These are phyloP conservation scores for Auanema sp. DNA, from an alignment of 2,888 invertebrate genomes.

Conservation along the genomic window DNA sequence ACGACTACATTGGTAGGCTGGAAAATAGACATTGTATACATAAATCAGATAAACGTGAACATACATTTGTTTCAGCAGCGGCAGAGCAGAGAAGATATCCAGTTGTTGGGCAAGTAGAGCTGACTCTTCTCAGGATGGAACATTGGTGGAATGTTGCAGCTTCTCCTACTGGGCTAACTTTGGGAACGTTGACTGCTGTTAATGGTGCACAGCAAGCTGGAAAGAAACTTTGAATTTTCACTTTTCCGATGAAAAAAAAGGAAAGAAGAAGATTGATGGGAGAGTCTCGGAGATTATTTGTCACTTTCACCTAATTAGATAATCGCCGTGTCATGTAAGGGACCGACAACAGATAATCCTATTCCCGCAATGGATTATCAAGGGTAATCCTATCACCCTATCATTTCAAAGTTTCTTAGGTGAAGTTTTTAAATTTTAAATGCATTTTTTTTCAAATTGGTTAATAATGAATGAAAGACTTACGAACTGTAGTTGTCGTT, in stretches of 20 bases:
- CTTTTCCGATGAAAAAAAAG: no score
- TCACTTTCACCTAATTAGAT: no score
- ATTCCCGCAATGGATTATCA: no score
- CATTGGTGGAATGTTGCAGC: constrained; percentile 14
- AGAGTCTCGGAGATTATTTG: no score
- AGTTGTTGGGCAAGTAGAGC: constrained; percentile 16
- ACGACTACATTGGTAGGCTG: constrained; percentile 16
- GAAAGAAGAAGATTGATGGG: no score
- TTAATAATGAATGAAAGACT: no score
- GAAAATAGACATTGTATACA: neutral
- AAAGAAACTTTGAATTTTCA: neutral
- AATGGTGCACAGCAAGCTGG: constrained; percentile 18
- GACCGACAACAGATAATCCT: no score
- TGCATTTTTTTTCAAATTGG: no score
- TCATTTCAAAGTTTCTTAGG: neutral
- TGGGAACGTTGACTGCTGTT: constrained; percentile 12
- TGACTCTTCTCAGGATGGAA: constrained; percentile 17
- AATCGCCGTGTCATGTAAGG: no score
- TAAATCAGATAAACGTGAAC: neutral
- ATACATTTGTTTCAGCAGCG: constrained; percentile 21
- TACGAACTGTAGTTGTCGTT: constrained; percentile 19
- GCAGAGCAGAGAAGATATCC: constrained; percentile 20
- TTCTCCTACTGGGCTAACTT: constrained; percentile 10
- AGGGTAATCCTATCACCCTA: neutral
- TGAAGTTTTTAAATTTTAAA: no score